These are phyloP conservation scores for Glaucomys volans DNA, from an alignment of 2,113 vertebrate species.

Conservation along the genomic window DNA sequence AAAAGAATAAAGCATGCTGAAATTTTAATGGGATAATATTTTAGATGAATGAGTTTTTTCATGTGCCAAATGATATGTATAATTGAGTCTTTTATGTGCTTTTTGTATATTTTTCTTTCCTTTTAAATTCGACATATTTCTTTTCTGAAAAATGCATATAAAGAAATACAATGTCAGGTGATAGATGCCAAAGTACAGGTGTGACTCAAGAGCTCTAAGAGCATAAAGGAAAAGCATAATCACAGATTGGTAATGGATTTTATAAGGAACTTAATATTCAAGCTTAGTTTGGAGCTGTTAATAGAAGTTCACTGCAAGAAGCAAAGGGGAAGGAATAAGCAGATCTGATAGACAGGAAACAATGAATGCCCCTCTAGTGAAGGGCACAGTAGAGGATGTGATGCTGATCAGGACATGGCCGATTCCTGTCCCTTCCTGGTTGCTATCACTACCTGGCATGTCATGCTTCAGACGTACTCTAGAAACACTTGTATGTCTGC, in stretches of 20 bases:
- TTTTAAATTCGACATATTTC: no score
- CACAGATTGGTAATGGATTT: background rate
- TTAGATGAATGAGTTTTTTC: no score
- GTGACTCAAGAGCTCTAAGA: background rate
- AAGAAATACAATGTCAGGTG: background rate
- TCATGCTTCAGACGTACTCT: constrained; percentile 58
- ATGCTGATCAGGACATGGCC: background rate
- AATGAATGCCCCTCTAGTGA: background rate
- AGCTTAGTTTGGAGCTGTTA: background rate
- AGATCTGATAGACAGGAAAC: background rate
- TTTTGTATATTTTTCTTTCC: no score
- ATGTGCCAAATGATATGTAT: no score
- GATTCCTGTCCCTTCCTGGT: background rate
- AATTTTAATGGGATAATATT: no score
- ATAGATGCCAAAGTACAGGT: background rate
- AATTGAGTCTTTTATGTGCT: no score
- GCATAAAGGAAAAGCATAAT: background rate
- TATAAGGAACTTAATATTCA: background rate
- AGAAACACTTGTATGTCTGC: constrained; percentile 63
- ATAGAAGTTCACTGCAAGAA: background rate
- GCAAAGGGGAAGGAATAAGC: background rate
- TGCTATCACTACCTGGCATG: constrained; percentile 34
- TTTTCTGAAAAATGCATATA: background rate
- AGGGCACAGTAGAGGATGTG: background rate
- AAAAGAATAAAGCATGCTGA: no score